Percentiles rank a stretch among this genome's conserved stretches.
Evolutionary conservation across 2,113 vertebrate species (phyloP).

Genomic region (Cololabis saira): DNA sequence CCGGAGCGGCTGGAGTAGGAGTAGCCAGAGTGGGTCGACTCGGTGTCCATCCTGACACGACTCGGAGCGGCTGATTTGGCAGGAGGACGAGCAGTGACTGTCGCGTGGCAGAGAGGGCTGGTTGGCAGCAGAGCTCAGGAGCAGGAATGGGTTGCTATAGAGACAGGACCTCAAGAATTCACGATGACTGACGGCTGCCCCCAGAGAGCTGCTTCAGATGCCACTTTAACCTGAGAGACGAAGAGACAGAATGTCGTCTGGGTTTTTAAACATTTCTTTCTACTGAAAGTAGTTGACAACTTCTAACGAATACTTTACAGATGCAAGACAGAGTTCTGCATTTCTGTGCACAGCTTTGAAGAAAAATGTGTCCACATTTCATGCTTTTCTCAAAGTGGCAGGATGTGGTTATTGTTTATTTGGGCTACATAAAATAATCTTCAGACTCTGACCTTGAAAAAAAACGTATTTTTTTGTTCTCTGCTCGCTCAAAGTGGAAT

Average conservation of each 20-base stretch:
- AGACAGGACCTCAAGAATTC: constrained; percentile 65
- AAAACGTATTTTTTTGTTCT: too few relatives aligned
- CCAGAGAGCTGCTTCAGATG: constrained; percentile 47
- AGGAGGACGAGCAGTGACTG: constrained; percentile 42
- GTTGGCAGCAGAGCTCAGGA: constrained; percentile 41
- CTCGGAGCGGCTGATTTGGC: constrained; percentile 39
- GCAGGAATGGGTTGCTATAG: constrained; percentile 63
- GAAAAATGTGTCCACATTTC: too few relatives aligned
- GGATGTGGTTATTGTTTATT: too few relatives aligned
- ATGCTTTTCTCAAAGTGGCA: too few relatives aligned
- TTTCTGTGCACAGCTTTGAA: too few relatives aligned
- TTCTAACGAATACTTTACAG: too few relatives aligned
- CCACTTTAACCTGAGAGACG: constrained; percentile 70
- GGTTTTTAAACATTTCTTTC: too few relatives aligned
- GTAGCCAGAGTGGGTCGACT: constrained; percentile 94
- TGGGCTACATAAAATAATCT: too few relatives aligned
- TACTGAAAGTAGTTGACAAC: not conserved
- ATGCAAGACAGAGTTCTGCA: too few relatives aligned
- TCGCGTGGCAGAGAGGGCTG: constrained; percentile 32
- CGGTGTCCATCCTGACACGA: constrained; percentile 89
- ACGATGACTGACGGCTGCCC: constrained; percentile 45
- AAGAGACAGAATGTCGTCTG: not conserved
- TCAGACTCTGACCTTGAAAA: too few relatives aligned
- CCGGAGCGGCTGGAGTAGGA: constrained; percentile 87
- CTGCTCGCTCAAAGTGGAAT: not conserved